Base-by-base conservation (phyloP, 2,888 invertebrate species). In the Tridacna crocea region DNA sequence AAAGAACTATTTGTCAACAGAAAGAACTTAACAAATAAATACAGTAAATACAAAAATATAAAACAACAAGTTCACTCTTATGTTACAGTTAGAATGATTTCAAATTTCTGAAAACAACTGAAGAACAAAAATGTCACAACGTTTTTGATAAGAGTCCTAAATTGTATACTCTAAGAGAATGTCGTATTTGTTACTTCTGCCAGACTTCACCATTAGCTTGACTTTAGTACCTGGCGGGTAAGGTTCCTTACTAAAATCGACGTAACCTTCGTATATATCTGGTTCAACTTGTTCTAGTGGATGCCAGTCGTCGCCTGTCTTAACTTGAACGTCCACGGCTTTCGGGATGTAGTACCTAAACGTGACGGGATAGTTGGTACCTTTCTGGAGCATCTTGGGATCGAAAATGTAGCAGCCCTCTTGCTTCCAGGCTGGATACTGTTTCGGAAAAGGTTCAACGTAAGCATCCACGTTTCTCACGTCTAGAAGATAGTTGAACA, bases 341-440 rank as follows among this genome's bases (percentile, higher is more conserved):
- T 84, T 86, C 0, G 92, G 92, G 51, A 92, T 80, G 75, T 80
- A 84, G 65, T 89, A 86, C 47, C 88, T 85, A 84, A 92, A 92
- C 26, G 84, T 85, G 1, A 92, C 88, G 0, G 84, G 84, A 46
- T 88, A 90, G 2, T 87, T 79, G 58, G 82, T 83, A 0, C 90
- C 90, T 27, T 85, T 87, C 74, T 91, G 87, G n/a, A 92, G 72
- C 82, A 87, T 88, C 58, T 89, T 83, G 0, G 92, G 92, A 51
- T 91, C 92, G 65, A 84, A 89, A 27, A 92, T 84, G 73, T 88
- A 92, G 48, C 92, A 91, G 0, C 90, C 88, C 51, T 91, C 89
- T 51, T 89, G 89, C 72, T 91, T 92, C 91, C 92, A 92, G 11
- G 85, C 74, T 12, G 91, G 91, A 78, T 91, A 91, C 80, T 92